These are phyloP conservation scores for Lithobates pipiens DNA, from an alignment of 2,797 vertebrate genomes.

Conservation along the genomic window DNA sequence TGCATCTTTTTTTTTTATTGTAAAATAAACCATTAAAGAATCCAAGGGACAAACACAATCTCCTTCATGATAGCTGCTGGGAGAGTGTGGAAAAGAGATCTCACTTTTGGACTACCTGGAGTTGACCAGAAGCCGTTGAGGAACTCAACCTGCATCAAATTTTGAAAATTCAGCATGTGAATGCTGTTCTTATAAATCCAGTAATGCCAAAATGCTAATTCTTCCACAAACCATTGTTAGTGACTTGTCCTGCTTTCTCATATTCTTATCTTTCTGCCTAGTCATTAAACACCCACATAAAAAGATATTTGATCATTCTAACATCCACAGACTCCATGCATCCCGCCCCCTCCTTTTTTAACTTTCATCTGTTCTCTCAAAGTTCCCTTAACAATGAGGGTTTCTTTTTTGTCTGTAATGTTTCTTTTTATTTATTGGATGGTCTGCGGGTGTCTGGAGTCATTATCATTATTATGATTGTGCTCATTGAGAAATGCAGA, in stretches of 20 bases:
- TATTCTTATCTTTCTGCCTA: background rate
- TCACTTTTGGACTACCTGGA: no score
- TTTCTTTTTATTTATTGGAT: constrained; percentile 53
- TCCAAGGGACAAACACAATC: no score
- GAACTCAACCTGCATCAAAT: no score
- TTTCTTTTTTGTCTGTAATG: constrained; percentile 49
- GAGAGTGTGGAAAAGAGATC: no score
- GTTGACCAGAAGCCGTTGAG: no score
- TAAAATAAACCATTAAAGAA: no score
- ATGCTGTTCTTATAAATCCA: no score
- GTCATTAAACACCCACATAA: background rate
- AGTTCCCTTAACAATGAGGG: constrained; percentile 56
- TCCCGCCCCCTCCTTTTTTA: background rate
- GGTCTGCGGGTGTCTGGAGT: constrained; percentile 52
- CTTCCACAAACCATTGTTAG: background rate
- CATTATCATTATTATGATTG: constrained; percentile 65
- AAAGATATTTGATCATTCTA: constrained; percentile 37
- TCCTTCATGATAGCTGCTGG: no score
- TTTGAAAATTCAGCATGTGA: no score
- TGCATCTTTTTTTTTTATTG: no score
- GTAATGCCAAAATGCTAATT: background rate
- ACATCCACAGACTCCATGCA: constrained; percentile 38
- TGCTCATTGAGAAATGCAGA: constrained; percentile 38
- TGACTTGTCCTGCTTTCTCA: constrained; percentile 5
- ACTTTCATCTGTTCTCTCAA: constrained; percentile 51